Evolutionary conservation across 2,888 invertebrate species (phyloP).

Genomic region (Hirtodrosophila alboralis): DNA sequence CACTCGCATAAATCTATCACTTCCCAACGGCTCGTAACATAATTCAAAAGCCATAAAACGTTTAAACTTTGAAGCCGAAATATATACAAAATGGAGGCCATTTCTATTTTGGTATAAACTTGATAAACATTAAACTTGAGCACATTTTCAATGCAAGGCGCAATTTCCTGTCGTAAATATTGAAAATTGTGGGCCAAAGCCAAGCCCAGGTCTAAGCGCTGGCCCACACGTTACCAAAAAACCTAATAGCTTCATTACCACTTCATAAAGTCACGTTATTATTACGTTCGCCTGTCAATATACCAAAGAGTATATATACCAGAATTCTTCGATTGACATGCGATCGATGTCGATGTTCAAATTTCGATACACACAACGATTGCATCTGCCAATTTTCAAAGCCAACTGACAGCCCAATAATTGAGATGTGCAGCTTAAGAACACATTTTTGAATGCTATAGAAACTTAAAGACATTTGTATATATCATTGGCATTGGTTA

Average conservation of each 20-base stretch:
- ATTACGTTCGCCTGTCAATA: constrained; percentile 65
- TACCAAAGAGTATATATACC: constrained; percentile 5
- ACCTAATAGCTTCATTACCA: constrained; percentile 81
- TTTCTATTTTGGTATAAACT: constrained; percentile 40
- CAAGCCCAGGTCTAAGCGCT: constrained; percentile 23
- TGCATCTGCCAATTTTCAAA: constrained; percentile 61
- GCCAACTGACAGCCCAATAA: constrained; percentile 60
- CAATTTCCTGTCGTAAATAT: constrained; percentile 82
- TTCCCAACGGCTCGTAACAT: constrained; percentile 39
- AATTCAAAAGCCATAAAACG: constrained; percentile 68
- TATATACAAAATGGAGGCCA: constrained; percentile 36
- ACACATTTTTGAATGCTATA: constrained; percentile 43
- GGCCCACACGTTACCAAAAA: constrained; percentile 38
- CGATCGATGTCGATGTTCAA: constrained; percentile 37
- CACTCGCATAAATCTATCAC: constrained; percentile 72
- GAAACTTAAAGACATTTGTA: constrained; percentile 42
- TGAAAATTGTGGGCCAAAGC: constrained; percentile 73
- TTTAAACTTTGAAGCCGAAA: constrained; percentile 31
- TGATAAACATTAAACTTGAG: constrained; percentile 26
- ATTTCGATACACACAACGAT: constrained; percentile 35
- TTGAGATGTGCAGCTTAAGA: constrained; percentile 54
- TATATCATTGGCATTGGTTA: constrained; percentile 59
- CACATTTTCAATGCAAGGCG: constrained; percentile 69
- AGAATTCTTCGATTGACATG: constrained; percentile 42
- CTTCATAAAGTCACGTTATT: constrained; percentile 82